A percentile compares a stretch with the other conserved stretches of the same genome.
Evolutionary conservation across 2,797 vertebrate genomes (phyloP).

Genomic region (Melanogrammus aeglefinus): DNA sequence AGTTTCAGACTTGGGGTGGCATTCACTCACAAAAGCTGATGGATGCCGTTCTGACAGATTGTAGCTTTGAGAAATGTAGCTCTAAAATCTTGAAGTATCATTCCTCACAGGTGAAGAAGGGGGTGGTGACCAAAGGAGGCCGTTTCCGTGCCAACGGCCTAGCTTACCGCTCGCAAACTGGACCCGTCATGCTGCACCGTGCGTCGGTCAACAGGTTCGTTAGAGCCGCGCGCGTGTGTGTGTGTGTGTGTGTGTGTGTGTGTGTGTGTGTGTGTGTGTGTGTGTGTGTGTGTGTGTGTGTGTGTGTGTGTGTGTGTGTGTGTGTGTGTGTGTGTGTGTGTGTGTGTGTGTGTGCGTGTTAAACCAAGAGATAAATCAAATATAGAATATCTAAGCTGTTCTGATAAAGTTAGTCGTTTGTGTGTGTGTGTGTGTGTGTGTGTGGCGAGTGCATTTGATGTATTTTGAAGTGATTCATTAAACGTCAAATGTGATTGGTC

Average conservation of each 20-base stretch:
- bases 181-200: constrained; percentile 87
- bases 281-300: not conserved
- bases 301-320: not conserved
- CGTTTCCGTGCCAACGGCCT: constrained; percentile 87
- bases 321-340: too few species aligned
- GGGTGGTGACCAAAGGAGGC: constrained; percentile 83
- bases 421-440: not conserved
- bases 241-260: too few species aligned
- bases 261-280: too few species aligned
- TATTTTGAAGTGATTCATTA: not conserved
- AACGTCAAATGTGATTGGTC: not conserved
- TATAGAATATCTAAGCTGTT: too few species aligned
- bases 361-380: too few species aligned
- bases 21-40: not conserved
- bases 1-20: not conserved
- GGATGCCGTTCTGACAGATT: not conserved
- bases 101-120: constrained; percentile 82
- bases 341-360: not conserved
- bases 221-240: too few species aligned
- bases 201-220: constrained; percentile 90
- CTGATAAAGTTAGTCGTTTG: not conserved
- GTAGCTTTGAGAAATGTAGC: not conserved
- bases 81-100: not conserved
- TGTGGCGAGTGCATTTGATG: too few species aligned
- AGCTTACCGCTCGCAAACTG: constrained; percentile 76